A percentile compares a stretch with the other conserved stretches of the same genome.
phyloP scores from a whole-genome alignment of 2,113 vertebrate genomes.

The Colistium nudipinnis region DNA sequence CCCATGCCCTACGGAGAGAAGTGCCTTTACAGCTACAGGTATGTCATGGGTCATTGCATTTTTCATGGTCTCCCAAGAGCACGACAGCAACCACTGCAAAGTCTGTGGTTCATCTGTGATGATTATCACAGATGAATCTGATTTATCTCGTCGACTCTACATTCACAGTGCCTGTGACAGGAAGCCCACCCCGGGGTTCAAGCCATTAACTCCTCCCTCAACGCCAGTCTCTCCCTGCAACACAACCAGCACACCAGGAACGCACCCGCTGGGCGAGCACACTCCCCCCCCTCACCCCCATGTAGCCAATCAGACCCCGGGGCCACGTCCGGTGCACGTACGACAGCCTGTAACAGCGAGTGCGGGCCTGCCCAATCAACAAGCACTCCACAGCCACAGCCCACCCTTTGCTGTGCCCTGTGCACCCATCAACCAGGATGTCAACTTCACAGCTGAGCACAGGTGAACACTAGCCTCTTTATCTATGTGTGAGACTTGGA shows the following conservation, averaged over 20 bases:
- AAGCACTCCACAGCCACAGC: conserved; percentile 72
- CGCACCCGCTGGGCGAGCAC: conserved; percentile 66
- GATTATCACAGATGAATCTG: background rate
- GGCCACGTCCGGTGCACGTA: conserved; percentile 57
- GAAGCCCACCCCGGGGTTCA: conserved; percentile 91
- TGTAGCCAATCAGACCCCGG: conserved; percentile 65
- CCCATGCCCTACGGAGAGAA: conserved; percentile 93
- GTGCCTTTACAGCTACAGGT: conserved; percentile 99
- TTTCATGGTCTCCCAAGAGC: no score
- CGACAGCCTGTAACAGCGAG: conserved; percentile 55
- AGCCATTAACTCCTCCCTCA: conserved; percentile 93
- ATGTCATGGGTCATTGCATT: background rate
- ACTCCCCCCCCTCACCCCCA: conserved; percentile 74
- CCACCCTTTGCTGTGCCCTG: conserved; percentile 89
- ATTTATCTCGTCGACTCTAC: conserved; percentile 9
- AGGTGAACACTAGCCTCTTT: conserved; percentile 79
- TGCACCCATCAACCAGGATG: conserved; percentile 86
- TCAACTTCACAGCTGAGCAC: conserved; percentile 88
- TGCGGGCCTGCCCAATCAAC: conserved; percentile 67
- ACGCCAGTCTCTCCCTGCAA: conserved; percentile 87
- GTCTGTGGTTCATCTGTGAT: background rate
- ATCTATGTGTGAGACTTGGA: no score
- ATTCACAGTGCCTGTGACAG: conserved; percentile 93
- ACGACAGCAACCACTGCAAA: no score
- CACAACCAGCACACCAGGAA: conserved; percentile 61